Conservation (phyloP, 2,888 invertebrate species). For the Tyria jacobaeae region DNA sequence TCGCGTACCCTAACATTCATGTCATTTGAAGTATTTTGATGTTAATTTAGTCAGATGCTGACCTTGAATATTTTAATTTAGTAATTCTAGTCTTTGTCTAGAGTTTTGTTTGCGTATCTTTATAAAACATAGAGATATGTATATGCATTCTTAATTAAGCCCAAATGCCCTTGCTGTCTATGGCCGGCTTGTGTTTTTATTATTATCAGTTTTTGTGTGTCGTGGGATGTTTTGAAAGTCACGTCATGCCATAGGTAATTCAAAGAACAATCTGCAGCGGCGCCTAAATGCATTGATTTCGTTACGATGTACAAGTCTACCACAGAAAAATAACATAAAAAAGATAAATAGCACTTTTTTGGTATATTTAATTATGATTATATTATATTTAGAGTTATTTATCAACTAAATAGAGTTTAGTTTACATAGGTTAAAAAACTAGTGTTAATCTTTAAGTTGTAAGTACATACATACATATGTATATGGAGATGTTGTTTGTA, state of each 20-base stretch:
- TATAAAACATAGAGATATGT: no score
- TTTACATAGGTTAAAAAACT: no score
- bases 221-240: not conserved
- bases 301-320: not conserved
- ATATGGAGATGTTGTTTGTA: no score
- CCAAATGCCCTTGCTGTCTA: not conserved
- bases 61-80: not conserved
- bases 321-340: no score
- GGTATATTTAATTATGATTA: no score
- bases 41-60: slow-evolving; percentile 26
- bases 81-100: not conserved
- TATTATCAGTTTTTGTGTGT: not conserved
- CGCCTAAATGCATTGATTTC: not conserved
- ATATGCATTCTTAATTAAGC: not conserved
- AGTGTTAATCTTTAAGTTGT: no score
- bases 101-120: no score
- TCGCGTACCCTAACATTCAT: slow-evolving; percentile 12
- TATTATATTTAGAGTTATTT: no score
- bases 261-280: not conserved
- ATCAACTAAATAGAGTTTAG: no score
- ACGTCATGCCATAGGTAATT: not conserved
- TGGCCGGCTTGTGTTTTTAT: not conserved
- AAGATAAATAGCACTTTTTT: no score
- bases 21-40: slow-evolving; percentile 21
- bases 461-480: no score